Percentiles rank a stretch among this genome's conserved stretches.
phyloP scores from a whole-genome alignment of 2,888 invertebrate genomes.

The Hypomecis atomaria region DNA sequence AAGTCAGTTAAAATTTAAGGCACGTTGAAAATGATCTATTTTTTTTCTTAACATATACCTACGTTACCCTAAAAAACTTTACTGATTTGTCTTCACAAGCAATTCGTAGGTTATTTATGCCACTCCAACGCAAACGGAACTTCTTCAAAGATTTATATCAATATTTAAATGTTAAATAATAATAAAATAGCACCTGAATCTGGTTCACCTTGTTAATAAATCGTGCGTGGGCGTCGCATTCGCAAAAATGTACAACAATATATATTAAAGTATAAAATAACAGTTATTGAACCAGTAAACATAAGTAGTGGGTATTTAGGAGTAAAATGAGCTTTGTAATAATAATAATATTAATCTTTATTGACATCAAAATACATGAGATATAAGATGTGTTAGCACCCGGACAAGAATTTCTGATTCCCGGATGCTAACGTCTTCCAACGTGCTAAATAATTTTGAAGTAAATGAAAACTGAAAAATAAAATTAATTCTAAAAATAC shows the following conservation, averaged over 20 bases:
- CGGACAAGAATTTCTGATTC: too few species aligned
- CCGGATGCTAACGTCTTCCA: too few species aligned
- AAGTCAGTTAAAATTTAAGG: not conserved
- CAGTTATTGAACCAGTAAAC: not conserved
- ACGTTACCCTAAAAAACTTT: not conserved
- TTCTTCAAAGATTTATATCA: conserved; percentile 2
- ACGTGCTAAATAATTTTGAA: too few species aligned
- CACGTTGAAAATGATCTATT: not conserved
- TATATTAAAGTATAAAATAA: not conserved
- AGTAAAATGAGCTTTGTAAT: too few species aligned
- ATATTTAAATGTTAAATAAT: conserved; percentile 4
- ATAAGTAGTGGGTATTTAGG: not conserved
- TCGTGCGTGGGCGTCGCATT: conserved; percentile 28
- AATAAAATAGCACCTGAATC: conserved; percentile 9
- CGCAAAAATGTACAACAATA: conserved; percentile 6
- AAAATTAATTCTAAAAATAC: too few species aligned
- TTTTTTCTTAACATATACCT: not conserved
- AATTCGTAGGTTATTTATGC: not conserved
- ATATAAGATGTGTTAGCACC: too few species aligned
- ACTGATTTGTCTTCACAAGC: not conserved
- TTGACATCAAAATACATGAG: too few species aligned
- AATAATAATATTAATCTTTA: too few species aligned
- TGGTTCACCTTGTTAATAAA: conserved; percentile 28
- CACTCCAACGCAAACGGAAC: not conserved
- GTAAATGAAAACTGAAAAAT: too few species aligned